Evolutionary conservation across 2,797 vertebrate species (phyloP).

Genomic region (Ciconia nigra): DNA sequence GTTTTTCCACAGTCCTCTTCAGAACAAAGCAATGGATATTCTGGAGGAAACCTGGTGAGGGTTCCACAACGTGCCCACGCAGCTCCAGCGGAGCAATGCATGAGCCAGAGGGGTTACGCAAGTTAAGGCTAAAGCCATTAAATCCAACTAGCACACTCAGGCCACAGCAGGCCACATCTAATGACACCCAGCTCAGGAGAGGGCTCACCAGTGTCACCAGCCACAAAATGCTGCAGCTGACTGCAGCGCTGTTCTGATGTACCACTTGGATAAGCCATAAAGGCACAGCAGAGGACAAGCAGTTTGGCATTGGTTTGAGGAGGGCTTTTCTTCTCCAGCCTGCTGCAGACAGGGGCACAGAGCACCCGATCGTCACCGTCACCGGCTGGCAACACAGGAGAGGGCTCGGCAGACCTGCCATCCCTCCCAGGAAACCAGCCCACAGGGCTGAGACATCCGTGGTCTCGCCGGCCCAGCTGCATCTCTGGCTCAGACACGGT

Average conservation of each 20-base stretch:
- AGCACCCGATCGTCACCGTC: rapidly evolving
- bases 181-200: not conserved
- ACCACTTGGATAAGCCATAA: not conserved
- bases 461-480: not conserved
- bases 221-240: rapidly evolving
- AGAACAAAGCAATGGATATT: conserved; percentile 1
- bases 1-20: conserved; percentile 6
- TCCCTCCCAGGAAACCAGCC: not conserved
- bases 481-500: rapidly evolving
- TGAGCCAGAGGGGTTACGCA: not conserved
- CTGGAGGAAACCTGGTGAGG: not conserved
- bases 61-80: rapidly evolving
- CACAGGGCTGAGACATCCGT: rapidly evolving
- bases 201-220: not conserved
- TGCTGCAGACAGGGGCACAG: not conserved
- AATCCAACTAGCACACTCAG: rapidly evolving
- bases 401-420: not conserved
- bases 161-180: not conserved
- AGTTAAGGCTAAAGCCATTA: not conserved
- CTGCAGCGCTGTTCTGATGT: rapidly evolving
- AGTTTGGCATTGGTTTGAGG: rapidly evolving
- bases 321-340: not conserved
- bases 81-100: rapidly evolving
- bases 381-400: not conserved
- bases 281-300: not conserved